phyloP scores from a whole-genome alignment of 2,888 invertebrate genomes.

The Saturnia pavonia region DNA sequence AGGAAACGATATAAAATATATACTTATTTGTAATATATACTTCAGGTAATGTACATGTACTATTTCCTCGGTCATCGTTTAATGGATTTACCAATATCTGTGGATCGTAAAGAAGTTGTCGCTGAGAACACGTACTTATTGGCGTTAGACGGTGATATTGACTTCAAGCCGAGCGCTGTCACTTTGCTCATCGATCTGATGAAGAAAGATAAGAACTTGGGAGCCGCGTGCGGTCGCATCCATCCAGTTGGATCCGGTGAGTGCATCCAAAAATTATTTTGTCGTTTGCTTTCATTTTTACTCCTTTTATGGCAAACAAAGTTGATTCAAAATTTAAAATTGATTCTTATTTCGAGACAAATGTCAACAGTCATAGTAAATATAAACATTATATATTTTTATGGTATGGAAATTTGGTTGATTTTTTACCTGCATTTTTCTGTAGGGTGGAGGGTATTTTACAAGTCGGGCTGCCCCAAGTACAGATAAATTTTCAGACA shows the following conservation, averaged over 20 bases:
- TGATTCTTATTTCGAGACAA: no score
- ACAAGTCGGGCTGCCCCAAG: no score
- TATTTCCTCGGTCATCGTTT: constrained; percentile 91
- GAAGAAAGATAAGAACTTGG: constrained; percentile 90
- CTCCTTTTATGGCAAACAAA: background rate
- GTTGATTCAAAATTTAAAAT: no score
- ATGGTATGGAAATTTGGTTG: no score
- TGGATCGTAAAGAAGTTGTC: constrained; percentile 83
- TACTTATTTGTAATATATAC: background rate
- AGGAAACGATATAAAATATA: no score
- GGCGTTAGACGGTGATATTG: constrained; percentile 94
- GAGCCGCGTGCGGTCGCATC: constrained; percentile 94
- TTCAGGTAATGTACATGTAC: constrained; percentile 95
- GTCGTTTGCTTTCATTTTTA: background rate
- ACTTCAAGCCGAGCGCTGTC: constrained; percentile 91
- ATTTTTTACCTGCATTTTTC: no score
- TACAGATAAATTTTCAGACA: no score
- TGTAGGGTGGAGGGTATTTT: no score
- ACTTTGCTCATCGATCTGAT: constrained; percentile 91
- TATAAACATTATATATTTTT: no score
- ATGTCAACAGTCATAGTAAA: no score
- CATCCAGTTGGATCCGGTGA: constrained; percentile 90
- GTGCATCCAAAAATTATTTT: constrained; percentile 19
- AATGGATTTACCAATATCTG: constrained; percentile 84
- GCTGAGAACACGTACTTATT: constrained; percentile 92